phyloP scores from a whole-genome alignment of 2,888 invertebrate genomes.

The Gasteruption jaculator region DNA sequence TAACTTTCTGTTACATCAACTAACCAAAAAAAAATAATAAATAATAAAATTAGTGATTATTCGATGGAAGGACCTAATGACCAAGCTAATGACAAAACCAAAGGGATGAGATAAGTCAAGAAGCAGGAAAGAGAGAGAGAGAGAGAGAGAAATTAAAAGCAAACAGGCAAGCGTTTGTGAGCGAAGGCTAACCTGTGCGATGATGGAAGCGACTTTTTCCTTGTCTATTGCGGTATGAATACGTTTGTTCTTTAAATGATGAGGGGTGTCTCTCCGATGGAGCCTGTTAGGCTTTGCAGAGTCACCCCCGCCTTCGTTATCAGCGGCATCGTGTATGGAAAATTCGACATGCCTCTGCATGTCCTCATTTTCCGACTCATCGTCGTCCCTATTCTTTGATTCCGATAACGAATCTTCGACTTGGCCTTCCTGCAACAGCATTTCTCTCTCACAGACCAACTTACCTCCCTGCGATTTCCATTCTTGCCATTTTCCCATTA shows the following conservation, averaged over 20 bases:
- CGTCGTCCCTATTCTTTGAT: constrained; percentile 57
- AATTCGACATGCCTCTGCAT: constrained; percentile 48
- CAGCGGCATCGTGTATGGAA: constrained; percentile 46
- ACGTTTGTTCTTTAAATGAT: constrained; percentile 97
- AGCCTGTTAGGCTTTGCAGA: constrained; percentile 63
- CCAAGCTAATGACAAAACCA: too few relatives aligned
- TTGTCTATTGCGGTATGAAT: constrained; percentile 66
- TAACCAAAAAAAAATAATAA: constrained; percentile 9
- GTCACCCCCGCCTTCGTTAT: constrained; percentile 53
- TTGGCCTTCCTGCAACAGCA: constrained; percentile 44
- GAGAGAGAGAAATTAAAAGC: constrained; percentile 7
- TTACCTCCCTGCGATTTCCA: too few relatives aligned
- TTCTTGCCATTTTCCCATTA: too few relatives aligned
- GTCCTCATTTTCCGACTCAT: constrained; percentile 65
- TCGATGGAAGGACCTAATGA: too few relatives aligned
- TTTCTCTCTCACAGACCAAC: too few relatives aligned
- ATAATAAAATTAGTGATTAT: constrained; percentile 12
- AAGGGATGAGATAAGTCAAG: constrained; percentile 5
- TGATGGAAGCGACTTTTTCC: constrained; percentile 70
- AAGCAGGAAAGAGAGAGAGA: constrained; percentile 10
- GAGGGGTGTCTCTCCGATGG: constrained; percentile 94
- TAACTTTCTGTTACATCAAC: too few relatives aligned
- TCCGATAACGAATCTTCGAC: constrained; percentile 57
- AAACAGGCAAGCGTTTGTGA: constrained; percentile 1
- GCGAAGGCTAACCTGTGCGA: constrained; percentile 59